A percentile compares a stretch with the other conserved stretches of the same genome.
These are phyloP conservation scores for Apotomis turbidana DNA, from an alignment of 2,888 invertebrate genomes.

Conservation along the genomic window DNA sequence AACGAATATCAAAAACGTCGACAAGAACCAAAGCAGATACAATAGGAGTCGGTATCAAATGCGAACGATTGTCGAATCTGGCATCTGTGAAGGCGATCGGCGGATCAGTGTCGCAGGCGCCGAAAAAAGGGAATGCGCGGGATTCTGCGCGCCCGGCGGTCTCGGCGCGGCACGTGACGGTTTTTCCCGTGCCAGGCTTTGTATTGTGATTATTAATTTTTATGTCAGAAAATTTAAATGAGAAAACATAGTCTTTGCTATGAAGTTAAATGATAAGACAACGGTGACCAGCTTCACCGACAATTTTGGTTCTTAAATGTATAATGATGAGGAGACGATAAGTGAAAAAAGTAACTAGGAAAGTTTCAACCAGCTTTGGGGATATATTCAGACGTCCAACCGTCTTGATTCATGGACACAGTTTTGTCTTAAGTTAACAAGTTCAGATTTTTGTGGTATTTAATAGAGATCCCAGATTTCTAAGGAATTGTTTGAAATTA, in stretches of 20 bases:
- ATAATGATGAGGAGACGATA: no score
- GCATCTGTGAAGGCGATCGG: constrained; percentile 62
- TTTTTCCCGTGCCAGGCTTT: constrained; percentile 65
- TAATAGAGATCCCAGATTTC: no score
- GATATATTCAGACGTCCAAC: no score
- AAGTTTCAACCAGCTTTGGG: no score
- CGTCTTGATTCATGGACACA: no score
- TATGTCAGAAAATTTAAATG: neutral
- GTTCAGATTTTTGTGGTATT: no score
- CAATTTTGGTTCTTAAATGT: no score
- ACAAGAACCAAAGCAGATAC: constrained; percentile 67
- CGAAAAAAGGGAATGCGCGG: constrained; percentile 73
- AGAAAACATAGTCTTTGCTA: neutral
- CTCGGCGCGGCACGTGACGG: constrained; percentile 61
- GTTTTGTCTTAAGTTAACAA: no score
- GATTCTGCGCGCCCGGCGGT: constrained; percentile 70
- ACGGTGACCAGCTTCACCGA: no score
- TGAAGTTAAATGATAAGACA: no score
- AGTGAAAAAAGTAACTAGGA: no score
- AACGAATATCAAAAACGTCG: constrained; percentile 62
- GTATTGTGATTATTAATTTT: constrained; percentile 48
- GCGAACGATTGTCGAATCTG: constrained; percentile 73
- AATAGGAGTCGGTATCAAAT: constrained; percentile 70
- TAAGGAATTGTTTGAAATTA: no score
- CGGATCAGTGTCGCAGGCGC: constrained; percentile 74